A percentile compares a stretch with the other conserved stretches of the same genome.
These are phyloP conservation scores for Edolisoma coerulescens DNA, from an alignment of 2,113 vertebrate genomes.

Conservation along the genomic window DNA sequence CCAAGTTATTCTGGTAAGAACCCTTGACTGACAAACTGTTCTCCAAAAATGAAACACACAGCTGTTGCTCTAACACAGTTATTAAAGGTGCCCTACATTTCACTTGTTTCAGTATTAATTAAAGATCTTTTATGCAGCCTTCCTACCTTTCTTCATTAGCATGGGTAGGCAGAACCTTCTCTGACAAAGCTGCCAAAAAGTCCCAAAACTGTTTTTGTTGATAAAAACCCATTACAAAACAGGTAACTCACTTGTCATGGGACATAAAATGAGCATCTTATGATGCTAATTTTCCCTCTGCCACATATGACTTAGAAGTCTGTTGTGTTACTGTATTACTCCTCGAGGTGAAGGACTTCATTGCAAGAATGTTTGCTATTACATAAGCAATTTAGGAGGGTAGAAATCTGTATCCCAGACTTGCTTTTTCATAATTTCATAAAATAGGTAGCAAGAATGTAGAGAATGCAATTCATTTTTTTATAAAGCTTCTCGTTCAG, in stretches of 20 bases:
- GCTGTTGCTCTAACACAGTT: background rate
- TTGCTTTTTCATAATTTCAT: constrained; percentile 24
- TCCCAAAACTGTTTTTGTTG: background rate
- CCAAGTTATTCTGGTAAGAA: background rate
- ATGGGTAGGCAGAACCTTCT: background rate
- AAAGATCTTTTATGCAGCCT: background rate
- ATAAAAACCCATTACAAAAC: background rate
- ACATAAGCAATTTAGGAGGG: background rate
- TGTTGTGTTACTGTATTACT: background rate
- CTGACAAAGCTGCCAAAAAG: background rate
- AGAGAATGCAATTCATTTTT: constrained; percentile 7
- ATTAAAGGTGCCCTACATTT: constrained; percentile 30
- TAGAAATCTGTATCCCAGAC: background rate
- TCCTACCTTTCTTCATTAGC: background rate
- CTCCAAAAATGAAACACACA: background rate
- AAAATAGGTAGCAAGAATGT: background rate
- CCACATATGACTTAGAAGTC: background rate
- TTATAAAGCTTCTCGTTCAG: background rate
- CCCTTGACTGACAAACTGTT: background rate
- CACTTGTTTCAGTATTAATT: constrained; percentile 4
- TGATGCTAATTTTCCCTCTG: background rate
- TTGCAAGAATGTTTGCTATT: background rate
- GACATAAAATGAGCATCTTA: background rate
- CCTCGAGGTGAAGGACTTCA: background rate
- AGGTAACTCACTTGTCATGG: background rate